phyloP scores from a whole-genome alignment of 1,140 invertebrate species.

The Ceratina calcarata region DNA sequence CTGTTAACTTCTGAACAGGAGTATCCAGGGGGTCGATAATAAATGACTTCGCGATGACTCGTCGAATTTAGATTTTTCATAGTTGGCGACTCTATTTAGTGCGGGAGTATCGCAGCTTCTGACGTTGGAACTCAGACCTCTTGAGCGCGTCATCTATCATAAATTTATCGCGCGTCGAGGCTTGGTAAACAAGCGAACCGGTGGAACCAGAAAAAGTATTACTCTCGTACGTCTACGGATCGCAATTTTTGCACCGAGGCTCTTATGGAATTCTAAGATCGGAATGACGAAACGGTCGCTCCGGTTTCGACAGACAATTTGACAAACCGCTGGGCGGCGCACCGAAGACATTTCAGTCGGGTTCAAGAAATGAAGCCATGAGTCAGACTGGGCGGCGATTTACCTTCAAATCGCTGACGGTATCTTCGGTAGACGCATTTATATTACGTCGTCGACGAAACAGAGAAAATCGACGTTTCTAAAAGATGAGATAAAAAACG shows the following conservation, averaged over 20 bases:
- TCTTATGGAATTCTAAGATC: neutral
- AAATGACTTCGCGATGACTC: constrained; percentile 1
- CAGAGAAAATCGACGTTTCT: too few species aligned
- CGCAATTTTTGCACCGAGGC: neutral
- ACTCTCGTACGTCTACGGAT: neutral
- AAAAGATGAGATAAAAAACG: too few species aligned
- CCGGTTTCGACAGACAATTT: constrained; percentile 6
- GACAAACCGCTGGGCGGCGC: neutral
- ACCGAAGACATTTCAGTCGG: neutral
- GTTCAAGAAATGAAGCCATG: neutral
- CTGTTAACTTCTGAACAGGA: neutral
- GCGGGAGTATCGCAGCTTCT: neutral
- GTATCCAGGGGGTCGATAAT: neutral
- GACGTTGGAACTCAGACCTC: neutral
- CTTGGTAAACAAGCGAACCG: neutral
- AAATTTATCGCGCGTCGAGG: neutral
- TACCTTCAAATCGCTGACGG: too few species aligned
- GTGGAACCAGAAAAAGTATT: neutral
- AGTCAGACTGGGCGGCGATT: too few species aligned
- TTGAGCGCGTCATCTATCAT: constrained; percentile 1
- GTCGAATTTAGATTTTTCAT: neutral
- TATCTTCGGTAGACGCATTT: too few species aligned
- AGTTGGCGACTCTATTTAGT: neutral
- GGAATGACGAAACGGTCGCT: neutral
- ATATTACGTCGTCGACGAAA: too few species aligned